These are phyloP conservation scores for Agonopterix heracliana DNA, from an alignment of 2,888 invertebrate species.

Conservation along the genomic window DNA sequence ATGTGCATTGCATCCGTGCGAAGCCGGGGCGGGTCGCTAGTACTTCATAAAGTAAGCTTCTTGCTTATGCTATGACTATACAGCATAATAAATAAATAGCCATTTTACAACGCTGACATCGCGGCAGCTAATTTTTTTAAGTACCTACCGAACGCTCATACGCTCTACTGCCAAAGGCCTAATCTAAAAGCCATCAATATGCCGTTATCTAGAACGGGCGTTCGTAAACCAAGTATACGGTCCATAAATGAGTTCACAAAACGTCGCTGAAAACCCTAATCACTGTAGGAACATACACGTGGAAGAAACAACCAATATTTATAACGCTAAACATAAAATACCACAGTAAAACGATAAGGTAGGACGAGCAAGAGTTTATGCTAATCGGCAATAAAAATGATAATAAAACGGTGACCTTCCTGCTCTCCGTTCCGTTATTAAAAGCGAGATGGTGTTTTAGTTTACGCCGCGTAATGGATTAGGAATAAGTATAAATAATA, in stretches of 20 bases:
- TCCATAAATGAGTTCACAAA: constrained; percentile 59
- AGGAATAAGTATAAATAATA: too few species aligned
- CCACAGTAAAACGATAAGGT: constrained; percentile 53
- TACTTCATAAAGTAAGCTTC: too few species aligned
- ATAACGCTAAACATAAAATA: constrained; percentile 49
- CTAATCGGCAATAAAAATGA: constrained; percentile 51
- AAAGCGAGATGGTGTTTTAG: not conserved
- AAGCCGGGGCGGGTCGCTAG: too few species aligned
- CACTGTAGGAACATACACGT: constrained; percentile 38
- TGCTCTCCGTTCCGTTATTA: constrained; percentile 25
- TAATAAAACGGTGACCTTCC: constrained; percentile 45
- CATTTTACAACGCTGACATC: constrained; percentile 3
- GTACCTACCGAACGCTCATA: constrained; percentile 26
- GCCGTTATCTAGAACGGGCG: constrained; percentile 58
- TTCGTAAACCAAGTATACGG: constrained; percentile 58
- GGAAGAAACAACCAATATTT: constrained; percentile 53
- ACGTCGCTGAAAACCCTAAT: constrained; percentile 44
- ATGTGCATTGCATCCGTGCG: too few species aligned
- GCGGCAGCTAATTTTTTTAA: constrained; percentile 45
- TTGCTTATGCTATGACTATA: too few species aligned
- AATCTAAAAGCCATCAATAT: constrained; percentile 59
- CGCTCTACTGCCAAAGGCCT: constrained; percentile 32
- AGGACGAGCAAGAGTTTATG: constrained; percentile 49
- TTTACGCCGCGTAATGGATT: constrained; percentile 3
- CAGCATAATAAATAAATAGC: constrained; percentile 4